Conservation (phyloP, 2,888 invertebrate genomes). For the Meghimatium bilineatum region DNA sequence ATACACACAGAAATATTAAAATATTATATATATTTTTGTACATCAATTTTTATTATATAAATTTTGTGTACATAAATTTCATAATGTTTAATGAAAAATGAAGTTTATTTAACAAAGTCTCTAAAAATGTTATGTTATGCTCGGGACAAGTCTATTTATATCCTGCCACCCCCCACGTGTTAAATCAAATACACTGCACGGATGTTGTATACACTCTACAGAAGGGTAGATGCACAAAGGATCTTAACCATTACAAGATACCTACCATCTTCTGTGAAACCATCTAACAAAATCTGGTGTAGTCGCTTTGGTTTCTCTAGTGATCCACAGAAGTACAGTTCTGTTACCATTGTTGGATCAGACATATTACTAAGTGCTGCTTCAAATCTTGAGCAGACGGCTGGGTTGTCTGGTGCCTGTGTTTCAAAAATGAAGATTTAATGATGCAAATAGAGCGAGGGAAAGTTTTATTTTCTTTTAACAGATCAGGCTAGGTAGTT, state of each 20-base stretch:
- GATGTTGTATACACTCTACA: background rate
- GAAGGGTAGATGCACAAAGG: too few relatives aligned
- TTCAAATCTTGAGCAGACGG: conserved; percentile 27
- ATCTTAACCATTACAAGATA: background rate
- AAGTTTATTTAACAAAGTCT: too few relatives aligned
- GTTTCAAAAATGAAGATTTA: background rate
- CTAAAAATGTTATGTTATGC: too few relatives aligned
- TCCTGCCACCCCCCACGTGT: too few relatives aligned
- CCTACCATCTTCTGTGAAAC: conserved; percentile 71
- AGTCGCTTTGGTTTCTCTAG: conserved; percentile 66
- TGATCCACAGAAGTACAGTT: conserved; percentile 72
- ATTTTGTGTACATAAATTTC: too few relatives aligned
- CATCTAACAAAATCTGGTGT: conserved; percentile 67
- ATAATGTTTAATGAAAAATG: too few relatives aligned
- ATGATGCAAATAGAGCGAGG: background rate
- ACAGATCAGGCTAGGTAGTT: too few relatives aligned
- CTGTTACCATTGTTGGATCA: conserved; percentile 66
- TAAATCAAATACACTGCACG: background rate
- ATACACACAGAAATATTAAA: too few relatives aligned
- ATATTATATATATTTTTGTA: too few relatives aligned
- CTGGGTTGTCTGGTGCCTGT: conserved; percentile 24
- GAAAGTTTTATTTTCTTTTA: background rate
- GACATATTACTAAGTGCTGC: conserved; percentile 45
- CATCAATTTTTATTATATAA: too few relatives aligned
- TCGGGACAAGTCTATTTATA: too few relatives aligned